Base-by-base conservation (phyloP, 2,888 invertebrate genomes). In the Folsomia candida region DNA sequence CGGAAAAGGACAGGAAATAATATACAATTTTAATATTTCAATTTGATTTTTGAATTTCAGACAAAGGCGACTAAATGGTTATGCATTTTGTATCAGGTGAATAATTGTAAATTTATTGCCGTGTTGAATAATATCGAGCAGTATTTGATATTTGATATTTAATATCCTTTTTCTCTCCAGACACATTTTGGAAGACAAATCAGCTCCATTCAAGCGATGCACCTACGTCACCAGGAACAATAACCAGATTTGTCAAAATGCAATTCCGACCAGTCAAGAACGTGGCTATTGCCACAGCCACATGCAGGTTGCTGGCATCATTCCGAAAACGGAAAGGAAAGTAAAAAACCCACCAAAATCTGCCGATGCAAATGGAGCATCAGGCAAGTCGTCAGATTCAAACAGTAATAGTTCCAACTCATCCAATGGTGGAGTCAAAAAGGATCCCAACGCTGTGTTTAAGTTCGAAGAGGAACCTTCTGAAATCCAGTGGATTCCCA, bases 161-260 rank as follows among this genome's bases (percentile, higher is more conserved):
- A 9, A 4, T 60, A 27, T 25, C 6, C 26, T 25, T 4, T 60
- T 60, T 57, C 20, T 61, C 72, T 20, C 82, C 83, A 67, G 86
- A 28, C 86, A 86, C 79, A 86, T 86, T 74, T 81, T 86, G 72
- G 84, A 85, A 77, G 86, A 86, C 73, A 83, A 83, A 20, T 81
- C 82, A 14, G 85, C 86, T 25, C 86, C 86, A 4, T 86, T 86
- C 80, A 84, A 83, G 73, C 79, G 80, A 67, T 81, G 81, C 69
- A 77, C 77, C 59, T 80, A 74, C 73, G 78, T 80, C 58, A 79
- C 81, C n/a, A 60, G 76, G 58, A 79, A 78, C 66, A 79, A 78
- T 68, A 75, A 70, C 65, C 76, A 79, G 66, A 79, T 83, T 76
- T 85, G 85, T 77, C 83, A 83, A 51, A 84, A 84, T 79, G 83